Evolutionary conservation across 2,888 invertebrate genomes (phyloP), one percentile per base, ranked within the genome.

Genomic region (Deroplatys truncata): DNA sequence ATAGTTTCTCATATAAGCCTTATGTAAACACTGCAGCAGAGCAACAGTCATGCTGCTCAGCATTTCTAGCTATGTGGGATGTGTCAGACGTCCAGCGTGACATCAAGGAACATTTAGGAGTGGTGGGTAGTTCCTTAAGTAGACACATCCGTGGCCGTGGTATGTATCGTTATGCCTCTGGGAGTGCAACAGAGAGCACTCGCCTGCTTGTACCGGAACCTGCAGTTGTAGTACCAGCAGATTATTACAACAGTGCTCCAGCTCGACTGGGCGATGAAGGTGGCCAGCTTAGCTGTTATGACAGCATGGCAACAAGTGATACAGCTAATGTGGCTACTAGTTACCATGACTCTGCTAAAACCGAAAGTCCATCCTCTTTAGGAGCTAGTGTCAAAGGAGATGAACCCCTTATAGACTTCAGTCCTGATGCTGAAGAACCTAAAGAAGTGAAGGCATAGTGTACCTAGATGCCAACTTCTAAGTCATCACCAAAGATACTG

Each of bases 1-100:
- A 97, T 94, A 98, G 98, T 92, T 99, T 99, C 93, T 98, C 98
- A n/a, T 98, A 98, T 93, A 96, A 97, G 93, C 98, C 98, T 84
- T 99, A 96, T 93, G 95, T 97, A 28, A 94, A 94, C 91, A 91
- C 92, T 89, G 85, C 91, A 29, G 91, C 91, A 15, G 93, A 92
- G 85, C 93, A 93, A 85, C 92, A 93, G 72, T 93, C 93, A 29
- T 97, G 97, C 93, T 97, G 97, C 92, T 95, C 96, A 86, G 97
- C 98, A 0, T 98, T 98, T 93, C 94, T 97, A 91, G 97, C 98
- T 28, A 98, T 99, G 98, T 98, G 98, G 96, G 98, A 99, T 93
- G 96, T 99, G n/a, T 98, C 98, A 0, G 99, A 99, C 93, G 98
- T 99, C 84, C 97, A 97, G 91, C 96, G 97, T 91, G 99, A 99